Conservation (phyloP, 1,140 invertebrate species). For the Pseudomyrmex pallidus region DNA sequence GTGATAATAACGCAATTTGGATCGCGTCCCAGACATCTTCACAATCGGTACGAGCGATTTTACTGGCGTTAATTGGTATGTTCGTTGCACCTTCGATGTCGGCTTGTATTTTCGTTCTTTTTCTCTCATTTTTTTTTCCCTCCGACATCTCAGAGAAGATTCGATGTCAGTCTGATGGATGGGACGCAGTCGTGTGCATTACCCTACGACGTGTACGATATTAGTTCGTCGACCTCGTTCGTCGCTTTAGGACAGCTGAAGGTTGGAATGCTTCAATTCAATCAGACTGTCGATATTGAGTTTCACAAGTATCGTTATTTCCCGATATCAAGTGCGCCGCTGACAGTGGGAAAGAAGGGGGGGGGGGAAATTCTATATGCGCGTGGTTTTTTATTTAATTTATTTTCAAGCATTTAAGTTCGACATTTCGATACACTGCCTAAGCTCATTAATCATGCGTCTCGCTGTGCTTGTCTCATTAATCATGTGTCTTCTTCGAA, state of each 20-base stretch:
- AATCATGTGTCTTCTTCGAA: not conserved
- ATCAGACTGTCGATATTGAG: constrained; percentile 6
- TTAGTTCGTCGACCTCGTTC: constrained; percentile 76
- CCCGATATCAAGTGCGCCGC: not conserved
- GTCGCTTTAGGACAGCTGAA: constrained; percentile 29
- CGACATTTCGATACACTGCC: not conserved
- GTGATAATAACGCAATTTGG: constrained; percentile 53
- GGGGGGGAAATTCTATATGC: not conserved
- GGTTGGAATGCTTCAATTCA: constrained; percentile 26
- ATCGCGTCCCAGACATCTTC: constrained; percentile 49
- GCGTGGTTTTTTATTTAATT: not conserved
- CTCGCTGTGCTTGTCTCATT: not conserved
- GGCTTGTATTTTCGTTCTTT: constrained; percentile 53
- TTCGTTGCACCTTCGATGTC: constrained; percentile 7
- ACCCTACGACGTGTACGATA: constrained; percentile 50
- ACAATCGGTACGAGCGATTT: constrained; percentile 59
- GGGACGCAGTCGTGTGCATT: constrained; percentile 61
- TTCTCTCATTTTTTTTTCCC: not conserved
- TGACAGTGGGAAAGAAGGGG: not conserved
- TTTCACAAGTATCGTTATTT: not conserved
- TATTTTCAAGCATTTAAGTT: not conserved
- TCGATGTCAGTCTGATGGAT: constrained; percentile 68
- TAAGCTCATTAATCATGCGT: too few relatives aligned
- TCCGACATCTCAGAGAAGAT: constrained; percentile 18
- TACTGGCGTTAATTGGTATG: constrained; percentile 67